Base-by-base conservation (phyloP, 2,888 invertebrate genomes). In the Acanthosepion esculentum region DNA sequence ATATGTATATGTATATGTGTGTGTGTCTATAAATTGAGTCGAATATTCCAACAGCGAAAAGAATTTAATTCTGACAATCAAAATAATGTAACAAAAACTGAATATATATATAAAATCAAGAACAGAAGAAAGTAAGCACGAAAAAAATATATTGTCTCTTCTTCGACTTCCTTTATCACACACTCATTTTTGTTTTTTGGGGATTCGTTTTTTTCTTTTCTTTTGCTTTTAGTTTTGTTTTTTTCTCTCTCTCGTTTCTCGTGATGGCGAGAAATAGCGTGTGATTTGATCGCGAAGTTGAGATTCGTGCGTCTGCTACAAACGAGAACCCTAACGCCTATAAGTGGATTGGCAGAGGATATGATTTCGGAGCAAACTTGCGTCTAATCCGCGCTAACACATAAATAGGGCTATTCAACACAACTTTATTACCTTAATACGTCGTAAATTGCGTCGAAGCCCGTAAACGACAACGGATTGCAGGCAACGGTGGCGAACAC, bases 131-230 rank as follows among this genome's bases (percentile, higher is more conserved):
- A 41, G 3, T 41, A 41, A 41, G 41, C 2, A 41, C 41, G 41
- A 41, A 41, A 7, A 78, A 8, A n/a, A 5, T 78, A 1, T 29
- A 41, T 41, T 29, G 12, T 12, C n/a, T 78, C 29, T 78, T 41
- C 78, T 78, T 26, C 64, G 7, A 8, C 23, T 4, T 0, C 8
- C 23, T 23, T 26, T 26, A 23, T 29, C 78, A 33, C 33, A 33
- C n/a, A 15, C n/a, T 0, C n/a, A 5, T 10, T n/a, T n/a, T 78
- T n/a, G 7, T 10, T 78, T n/a, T 29, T n/a, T n/a, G n/a, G n/a
- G n/a, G n/a, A n/a, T n/a, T n/a, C n/a, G 10, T n/a, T 8, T 3
- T 8, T 12, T 10, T 0, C 12, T 5, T 33, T n/a, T n/a, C 15
- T 12, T n/a, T n/a, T n/a, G n/a, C n/a, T n/a, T n/a, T n/a, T n/a